Evolutionary conservation across 2,888 invertebrate genomes (phyloP), one percentile per base, ranked within the genome.

Genomic region (Latheticus oryzae): DNA sequence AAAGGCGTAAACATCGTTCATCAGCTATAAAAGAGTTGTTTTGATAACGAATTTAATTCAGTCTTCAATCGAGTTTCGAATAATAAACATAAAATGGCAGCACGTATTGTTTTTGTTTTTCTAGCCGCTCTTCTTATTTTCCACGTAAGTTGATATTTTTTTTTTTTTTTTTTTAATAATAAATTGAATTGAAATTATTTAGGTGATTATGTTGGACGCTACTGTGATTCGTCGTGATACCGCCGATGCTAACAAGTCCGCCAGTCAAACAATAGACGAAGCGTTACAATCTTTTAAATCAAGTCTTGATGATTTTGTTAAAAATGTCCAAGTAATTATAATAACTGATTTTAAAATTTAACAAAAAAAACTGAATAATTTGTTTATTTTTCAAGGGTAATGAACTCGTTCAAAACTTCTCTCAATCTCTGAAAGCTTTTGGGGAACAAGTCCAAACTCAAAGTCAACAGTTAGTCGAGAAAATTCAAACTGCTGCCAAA

Each of bases 241-340:
- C 21, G 4, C 26, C 13, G 16, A 13, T 16, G 48, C 11, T 12
- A 32, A 17, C 2, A 15, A 19, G 15, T 58, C 60, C 37, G 61
- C 66, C 21, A 53, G 58, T 16, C 58, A 66, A 52, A 59, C 67
- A 3, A 54, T 73, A 9, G 71, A 71, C 21, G 69, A 71, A 1
- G 68, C 71, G n/a, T 51, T 69, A 1, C 40, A 69, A 7, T 63
- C 63, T 0, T 45, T 73, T 23, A 67, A 69, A 51, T 35, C 61
- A 11, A 63, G 66, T 4, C 32, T 73, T 1, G 63, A 70, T 7
- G 67, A 72, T 9, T 48, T 73, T 0, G 57, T 68, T 1, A 59
- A 62, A 8, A 70, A 71, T 42, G 61, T 73, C 12, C 65, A 72
- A 63, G 72, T 69, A 60, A 9, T n/a, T n/a, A n/a, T n/a, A n/a